A percentile compares a stretch with the other conserved stretches of the same genome.
Evolutionary conservation across 2,888 invertebrate genomes (phyloP).

Genomic region (Tetheella fluctuosa): DNA sequence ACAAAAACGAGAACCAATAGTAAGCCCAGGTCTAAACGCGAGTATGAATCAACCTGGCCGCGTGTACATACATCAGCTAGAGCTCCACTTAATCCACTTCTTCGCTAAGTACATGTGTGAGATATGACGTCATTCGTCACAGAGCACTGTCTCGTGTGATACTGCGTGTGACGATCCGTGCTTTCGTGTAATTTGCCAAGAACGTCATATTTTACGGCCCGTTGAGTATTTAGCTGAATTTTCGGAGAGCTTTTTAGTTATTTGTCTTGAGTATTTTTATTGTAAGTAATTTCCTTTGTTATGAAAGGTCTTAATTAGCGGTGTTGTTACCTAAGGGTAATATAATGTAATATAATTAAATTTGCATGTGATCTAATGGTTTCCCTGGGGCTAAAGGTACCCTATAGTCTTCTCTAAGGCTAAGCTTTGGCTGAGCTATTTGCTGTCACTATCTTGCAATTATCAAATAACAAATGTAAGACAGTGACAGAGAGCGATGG

Average conservation of each 20-base stretch:
- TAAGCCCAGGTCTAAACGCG: conserved; percentile 37
- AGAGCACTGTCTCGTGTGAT: conserved; percentile 46
- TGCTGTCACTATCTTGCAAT: too few relatives aligned
- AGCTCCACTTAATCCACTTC: conserved; percentile 69
- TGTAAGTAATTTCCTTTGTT: neutral
- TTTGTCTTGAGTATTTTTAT: conserved; percentile 16
- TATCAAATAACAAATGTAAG: too few relatives aligned
- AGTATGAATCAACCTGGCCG: conserved; percentile 62
- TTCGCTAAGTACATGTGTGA: conserved; percentile 62
- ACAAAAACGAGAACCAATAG: conserved; percentile 23
- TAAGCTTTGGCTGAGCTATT: too few relatives aligned
- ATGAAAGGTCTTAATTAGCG: neutral
- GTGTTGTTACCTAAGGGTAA: too few relatives aligned
- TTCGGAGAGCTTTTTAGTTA: conserved; percentile 18
- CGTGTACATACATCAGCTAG: conserved; percentile 64
- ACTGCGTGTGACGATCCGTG: conserved; percentile 45
- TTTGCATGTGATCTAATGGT: too few relatives aligned
- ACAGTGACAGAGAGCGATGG: too few relatives aligned
- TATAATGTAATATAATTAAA: too few relatives aligned
- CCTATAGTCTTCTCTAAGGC: too few relatives aligned
- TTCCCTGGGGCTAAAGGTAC: too few relatives aligned
- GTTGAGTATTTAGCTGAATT: conserved; percentile 12
- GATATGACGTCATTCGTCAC: conserved; percentile 74
- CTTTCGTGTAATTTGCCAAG: conserved; percentile 43
- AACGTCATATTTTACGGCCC: conserved; percentile 34